phyloP scores from a whole-genome alignment of 2,113 vertebrate species.

The Cyanistes caeruleus region DNA sequence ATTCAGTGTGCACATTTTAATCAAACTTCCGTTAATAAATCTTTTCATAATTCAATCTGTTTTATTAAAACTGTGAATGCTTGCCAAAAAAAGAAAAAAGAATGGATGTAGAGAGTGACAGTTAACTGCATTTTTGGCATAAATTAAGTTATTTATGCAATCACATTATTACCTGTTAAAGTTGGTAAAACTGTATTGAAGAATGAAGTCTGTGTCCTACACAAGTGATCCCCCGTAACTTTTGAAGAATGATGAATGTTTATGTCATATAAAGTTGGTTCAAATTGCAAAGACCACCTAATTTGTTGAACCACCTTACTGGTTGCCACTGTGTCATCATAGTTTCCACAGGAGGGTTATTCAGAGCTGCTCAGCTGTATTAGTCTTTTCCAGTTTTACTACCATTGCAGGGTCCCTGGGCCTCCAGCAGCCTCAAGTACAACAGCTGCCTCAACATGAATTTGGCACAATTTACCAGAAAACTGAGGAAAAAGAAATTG shows the following conservation, averaged over 20 bases:
- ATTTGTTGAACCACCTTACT: constrained; percentile 5
- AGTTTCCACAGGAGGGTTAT: constrained; percentile 36
- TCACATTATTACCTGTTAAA: background rate
- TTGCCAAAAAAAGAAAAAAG: background rate
- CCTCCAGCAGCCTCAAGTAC: constrained; percentile 24
- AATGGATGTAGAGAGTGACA: background rate
- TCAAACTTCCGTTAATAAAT: background rate
- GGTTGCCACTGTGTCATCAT: background rate
- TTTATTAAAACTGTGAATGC: background rate
- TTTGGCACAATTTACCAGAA: constrained; percentile 13
- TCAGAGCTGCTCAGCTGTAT: constrained; percentile 21
- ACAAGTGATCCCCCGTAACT: background rate
- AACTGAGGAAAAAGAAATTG: background rate
- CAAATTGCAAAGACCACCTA: constrained; percentile 25
- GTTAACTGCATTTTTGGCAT: background rate
- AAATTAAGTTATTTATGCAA: background rate
- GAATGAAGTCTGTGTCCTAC: background rate
- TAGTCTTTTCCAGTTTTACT: constrained; percentile 44
- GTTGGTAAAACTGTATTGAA: background rate
- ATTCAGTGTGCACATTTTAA: background rate
- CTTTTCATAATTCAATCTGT: background rate
- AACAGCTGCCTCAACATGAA: constrained; percentile 31
- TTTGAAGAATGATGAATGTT: background rate
- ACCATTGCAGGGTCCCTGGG: background rate
- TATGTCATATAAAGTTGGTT: background rate